Percentiles rank a stretch among this genome's conserved stretches.
Evolutionary conservation across 2,113 vertebrate genomes (phyloP).

Genomic region (Irena cyanogastra): DNA sequence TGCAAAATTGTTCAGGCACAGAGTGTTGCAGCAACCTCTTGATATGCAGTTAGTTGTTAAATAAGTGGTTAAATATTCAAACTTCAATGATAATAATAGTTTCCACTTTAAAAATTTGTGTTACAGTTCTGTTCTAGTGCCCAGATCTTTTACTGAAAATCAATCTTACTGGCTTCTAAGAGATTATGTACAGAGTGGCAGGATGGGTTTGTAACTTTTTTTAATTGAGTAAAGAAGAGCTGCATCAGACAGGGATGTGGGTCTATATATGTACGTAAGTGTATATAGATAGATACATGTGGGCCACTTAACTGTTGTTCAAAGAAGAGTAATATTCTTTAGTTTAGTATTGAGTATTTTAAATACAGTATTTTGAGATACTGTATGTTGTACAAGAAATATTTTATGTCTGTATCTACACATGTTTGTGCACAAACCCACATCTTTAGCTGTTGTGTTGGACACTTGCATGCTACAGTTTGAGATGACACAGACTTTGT

Average conservation of each 20-base stretch:
- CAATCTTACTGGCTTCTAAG: not conserved
- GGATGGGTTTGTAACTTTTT: not conserved
- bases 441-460: not conserved
- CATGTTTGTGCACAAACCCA: not conserved
- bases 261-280: fast-evolving
- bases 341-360: not conserved
- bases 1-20: not conserved
- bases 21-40: not conserved
- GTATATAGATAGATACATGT: fast-evolving
- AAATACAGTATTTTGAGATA: not conserved
- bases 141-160: not conserved
- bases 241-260: fast-evolving
- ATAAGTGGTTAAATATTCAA: not conserved
- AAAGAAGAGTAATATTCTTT: not conserved
- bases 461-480: not conserved
- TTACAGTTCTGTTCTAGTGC: not conserved
- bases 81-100: not conserved
- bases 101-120: not conserved
- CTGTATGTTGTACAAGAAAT: not conserved
- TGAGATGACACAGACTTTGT: not conserved
- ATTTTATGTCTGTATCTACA: not conserved
- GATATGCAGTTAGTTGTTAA: not conserved
- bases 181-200: not conserved
- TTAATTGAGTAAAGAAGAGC: not conserved
- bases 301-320: not conserved